phyloP scores from a whole-genome alignment of 2,797 vertebrate genomes.

The Hippopotamyrus pictus region DNA sequence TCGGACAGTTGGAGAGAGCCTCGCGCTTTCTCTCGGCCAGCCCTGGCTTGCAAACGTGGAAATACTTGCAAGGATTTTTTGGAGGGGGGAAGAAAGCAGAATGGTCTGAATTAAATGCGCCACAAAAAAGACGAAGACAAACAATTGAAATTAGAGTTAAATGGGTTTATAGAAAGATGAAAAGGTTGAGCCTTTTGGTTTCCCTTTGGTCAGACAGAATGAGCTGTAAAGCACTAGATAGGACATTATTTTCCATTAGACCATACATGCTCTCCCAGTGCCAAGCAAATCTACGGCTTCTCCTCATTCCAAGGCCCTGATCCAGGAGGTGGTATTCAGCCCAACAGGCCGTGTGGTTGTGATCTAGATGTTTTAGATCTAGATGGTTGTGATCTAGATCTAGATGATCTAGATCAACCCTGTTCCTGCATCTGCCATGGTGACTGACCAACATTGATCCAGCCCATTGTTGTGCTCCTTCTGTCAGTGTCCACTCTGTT shows the following conservation, averaged over 20 bases:
- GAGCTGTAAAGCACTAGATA: background rate
- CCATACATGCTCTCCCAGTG: background rate
- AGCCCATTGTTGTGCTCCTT: background rate
- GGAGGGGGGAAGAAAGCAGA: conserved; percentile 13
- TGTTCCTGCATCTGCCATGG: background rate
- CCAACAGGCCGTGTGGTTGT: background rate
- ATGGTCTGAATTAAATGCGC: conserved; percentile 34
- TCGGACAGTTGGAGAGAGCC: conserved; percentile 29
- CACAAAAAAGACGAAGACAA: conserved; percentile 3
- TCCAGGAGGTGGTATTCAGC: background rate
- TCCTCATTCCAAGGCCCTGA: conserved; percentile 4
- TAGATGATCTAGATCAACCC: background rate
- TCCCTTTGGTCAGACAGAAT: background rate
- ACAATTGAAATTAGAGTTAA: conserved; percentile 16
- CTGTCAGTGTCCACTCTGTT: background rate
- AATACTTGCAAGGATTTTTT: conserved; percentile 33
- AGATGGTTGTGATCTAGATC: background rate
- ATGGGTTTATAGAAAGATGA: background rate
- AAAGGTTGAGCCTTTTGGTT: background rate
- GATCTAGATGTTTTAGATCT: background rate
- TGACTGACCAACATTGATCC: background rate
- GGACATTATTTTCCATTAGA: background rate
- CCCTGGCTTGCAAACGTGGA: conserved; percentile 36
- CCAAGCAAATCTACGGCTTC: background rate
- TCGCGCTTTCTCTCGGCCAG: conserved; percentile 23